A percentile compares a stretch with the other conserved stretches of the same genome.
Evolutionary conservation across 2,113 vertebrate species (phyloP).

Genomic region (Barbus barbus): DNA sequence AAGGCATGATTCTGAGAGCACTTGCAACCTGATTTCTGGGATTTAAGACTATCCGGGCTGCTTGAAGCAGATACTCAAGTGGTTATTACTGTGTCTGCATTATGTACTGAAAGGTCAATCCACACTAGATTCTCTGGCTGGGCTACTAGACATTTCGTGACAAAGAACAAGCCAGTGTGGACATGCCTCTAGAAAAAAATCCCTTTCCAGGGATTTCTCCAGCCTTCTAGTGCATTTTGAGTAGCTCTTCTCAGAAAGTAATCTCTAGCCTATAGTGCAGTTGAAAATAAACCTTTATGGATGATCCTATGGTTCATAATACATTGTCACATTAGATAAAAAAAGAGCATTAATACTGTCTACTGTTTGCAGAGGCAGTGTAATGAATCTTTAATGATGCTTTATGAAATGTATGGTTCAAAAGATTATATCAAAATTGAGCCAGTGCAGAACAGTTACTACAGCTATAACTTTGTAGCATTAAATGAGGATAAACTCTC

Average conservation of each 20-base stretch:
- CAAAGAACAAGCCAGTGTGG: slow-evolving; percentile 8
- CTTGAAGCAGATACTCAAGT: slow-evolving; percentile 14
- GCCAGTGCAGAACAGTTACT: background rate
- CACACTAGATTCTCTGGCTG: slow-evolving; percentile 4
- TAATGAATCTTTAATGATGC: slow-evolving; percentile 15
- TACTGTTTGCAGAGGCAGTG: background rate
- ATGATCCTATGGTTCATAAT: background rate
- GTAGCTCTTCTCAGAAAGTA: slow-evolving; percentile 13
- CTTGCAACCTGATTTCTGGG: background rate
- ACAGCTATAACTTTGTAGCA: slow-evolving; percentile 1
- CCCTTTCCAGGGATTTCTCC: slow-evolving; percentile 9
- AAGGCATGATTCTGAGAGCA: background rate
- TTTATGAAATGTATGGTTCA: slow-evolving; percentile 7
- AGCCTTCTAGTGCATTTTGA: slow-evolving; percentile 4
- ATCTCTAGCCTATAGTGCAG: background rate
- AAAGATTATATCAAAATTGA: background rate
- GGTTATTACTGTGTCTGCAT: slow-evolving; percentile 10
- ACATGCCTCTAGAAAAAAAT: background rate
- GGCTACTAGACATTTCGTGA: slow-evolving; percentile 17
- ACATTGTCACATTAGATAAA: background rate
- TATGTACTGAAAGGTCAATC: slow-evolving; percentile 47
- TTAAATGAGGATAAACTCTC: background rate
- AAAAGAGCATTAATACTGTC: background rate
- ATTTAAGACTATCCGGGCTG: background rate
- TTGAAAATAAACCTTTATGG: background rate